phyloP scores from a whole-genome alignment of 2,888 invertebrate genomes.

The Formica aserva region DNA sequence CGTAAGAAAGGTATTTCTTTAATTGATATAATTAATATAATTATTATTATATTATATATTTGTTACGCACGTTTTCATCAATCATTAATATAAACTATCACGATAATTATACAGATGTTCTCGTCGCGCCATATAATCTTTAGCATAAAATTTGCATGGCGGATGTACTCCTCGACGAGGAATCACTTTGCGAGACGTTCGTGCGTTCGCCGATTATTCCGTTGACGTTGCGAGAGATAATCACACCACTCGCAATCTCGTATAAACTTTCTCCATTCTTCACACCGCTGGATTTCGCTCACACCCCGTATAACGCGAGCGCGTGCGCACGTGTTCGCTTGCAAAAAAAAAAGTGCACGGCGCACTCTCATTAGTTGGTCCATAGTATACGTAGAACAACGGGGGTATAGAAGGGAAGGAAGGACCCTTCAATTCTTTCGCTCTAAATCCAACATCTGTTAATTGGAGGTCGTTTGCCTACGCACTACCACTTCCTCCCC shows the following conservation, averaged over 20 bases:
- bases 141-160: neutral
- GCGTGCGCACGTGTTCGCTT: constrained; percentile 68
- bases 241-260: constrained; percentile 21
- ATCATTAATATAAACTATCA: constrained; percentile 13
- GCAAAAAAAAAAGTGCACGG: constrained; percentile 54
- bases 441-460: constrained; percentile 83
- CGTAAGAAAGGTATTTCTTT: constrained; percentile 11
- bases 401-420: constrained; percentile 69
- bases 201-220: constrained; percentile 28
- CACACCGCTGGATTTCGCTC: constrained; percentile 7
- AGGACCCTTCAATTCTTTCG: constrained; percentile 84
- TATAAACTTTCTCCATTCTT: constrained; percentile 20
- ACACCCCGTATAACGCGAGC: constrained; percentile 45
- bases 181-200: constrained; percentile 18
- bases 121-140: neutral
- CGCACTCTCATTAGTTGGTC: constrained; percentile 76
- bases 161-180: neutral
- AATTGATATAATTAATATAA: neutral
- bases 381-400: constrained; percentile 64
- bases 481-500: constrained; percentile 56
- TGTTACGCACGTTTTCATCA: neutral
- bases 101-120: neutral
- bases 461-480: constrained; percentile 82
- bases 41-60: neutral
- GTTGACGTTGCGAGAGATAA: constrained; percentile 33